Conservation (phyloP, 1,140 invertebrate genomes). For the Platyscapa corneri region DNA sequence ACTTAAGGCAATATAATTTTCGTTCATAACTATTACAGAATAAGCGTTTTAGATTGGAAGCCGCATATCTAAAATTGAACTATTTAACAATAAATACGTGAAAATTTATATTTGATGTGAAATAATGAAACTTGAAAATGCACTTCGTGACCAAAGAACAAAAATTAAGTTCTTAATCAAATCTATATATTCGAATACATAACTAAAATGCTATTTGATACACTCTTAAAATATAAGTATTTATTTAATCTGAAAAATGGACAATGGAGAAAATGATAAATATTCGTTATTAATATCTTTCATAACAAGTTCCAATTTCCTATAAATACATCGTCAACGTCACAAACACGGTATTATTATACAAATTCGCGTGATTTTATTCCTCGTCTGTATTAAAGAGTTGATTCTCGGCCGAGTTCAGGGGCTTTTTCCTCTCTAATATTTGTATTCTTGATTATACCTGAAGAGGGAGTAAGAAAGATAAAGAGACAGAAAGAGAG, state of each 20-base stretch:
- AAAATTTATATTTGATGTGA: no score
- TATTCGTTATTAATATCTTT: not conserved
- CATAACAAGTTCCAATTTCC: not conserved
- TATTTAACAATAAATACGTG: no score
- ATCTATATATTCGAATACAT: no score
- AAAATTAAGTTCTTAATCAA: no score
- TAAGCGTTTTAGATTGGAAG: no score
- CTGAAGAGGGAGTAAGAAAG: not conserved
- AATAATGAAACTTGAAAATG: no score
- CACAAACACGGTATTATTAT: not conserved
- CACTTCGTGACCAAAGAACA: no score
- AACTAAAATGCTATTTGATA: no score
- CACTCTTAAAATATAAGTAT: no score
- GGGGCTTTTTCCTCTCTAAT: not conserved
- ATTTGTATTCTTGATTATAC: constrained; percentile 7
- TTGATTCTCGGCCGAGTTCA: not conserved
- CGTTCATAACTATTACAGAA: no score
- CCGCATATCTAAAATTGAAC: no score
- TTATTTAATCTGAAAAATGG: not conserved
- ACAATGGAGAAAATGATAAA: not conserved
- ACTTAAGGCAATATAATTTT: no score
- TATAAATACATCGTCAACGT: not conserved
- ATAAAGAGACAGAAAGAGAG: not conserved
- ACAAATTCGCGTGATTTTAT: not conserved
- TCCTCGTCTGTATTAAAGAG: not conserved